phyloP scores from a whole-genome alignment of 2,113 vertebrate species.

The Hassar affinis region DNA sequence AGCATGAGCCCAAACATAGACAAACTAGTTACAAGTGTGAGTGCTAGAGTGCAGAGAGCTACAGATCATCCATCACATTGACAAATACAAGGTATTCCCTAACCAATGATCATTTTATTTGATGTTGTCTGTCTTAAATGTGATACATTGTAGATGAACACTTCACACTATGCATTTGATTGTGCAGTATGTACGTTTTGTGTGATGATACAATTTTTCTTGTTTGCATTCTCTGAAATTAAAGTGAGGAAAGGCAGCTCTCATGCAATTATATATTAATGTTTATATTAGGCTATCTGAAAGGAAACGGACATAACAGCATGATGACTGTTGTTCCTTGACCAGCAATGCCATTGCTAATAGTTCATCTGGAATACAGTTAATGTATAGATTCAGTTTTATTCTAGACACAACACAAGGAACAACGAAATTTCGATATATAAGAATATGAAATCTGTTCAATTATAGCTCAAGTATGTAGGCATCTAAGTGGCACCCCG shows the following conservation, averaged over 20 bases:
- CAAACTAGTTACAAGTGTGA: neutral
- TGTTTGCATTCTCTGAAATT: neutral
- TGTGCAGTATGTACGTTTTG: neutral
- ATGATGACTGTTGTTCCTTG: neutral
- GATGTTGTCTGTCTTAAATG: neutral
- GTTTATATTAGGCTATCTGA: neutral
- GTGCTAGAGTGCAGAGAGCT: neutral
- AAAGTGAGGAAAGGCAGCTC: neutral
- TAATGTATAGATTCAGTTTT: neutral
- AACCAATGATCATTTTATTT: neutral
- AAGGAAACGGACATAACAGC: neutral
- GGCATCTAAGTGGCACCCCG: neutral
- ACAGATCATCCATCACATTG: constrained; percentile 1
- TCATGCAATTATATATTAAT: neutral
- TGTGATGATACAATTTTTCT: neutral
- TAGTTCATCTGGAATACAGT: neutral
- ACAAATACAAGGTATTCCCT: neutral
- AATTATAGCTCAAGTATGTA: neutral
- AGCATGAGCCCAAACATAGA: constrained; percentile 16
- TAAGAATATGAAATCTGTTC: neutral
- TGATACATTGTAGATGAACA: neutral
- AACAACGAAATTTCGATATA: neutral
- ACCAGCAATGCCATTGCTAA: neutral
- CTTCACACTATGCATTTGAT: neutral
- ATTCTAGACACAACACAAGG: neutral